Percentiles rank a stretch among this genome's conserved stretches.
phyloP scores from a whole-genome alignment of 2,888 invertebrate genomes.

The Philaethria dido region DNA sequence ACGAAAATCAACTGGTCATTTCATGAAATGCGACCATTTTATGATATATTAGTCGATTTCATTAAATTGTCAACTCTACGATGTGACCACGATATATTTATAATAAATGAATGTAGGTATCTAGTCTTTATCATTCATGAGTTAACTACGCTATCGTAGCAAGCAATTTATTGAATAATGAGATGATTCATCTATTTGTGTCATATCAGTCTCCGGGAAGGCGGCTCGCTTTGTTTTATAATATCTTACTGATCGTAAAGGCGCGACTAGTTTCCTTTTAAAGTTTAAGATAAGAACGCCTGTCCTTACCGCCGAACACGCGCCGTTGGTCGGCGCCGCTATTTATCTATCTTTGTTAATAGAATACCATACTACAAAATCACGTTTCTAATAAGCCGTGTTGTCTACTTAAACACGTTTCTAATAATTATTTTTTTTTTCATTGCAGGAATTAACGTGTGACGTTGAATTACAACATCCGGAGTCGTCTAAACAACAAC shows the following conservation, averaged over 20 bases:
- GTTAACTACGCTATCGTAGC: slow-evolving; percentile 38
- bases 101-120: slow-evolving; percentile 29
- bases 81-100: slow-evolving; percentile 1
- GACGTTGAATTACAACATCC: slow-evolving; percentile 94
- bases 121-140: slow-evolving; percentile 40
- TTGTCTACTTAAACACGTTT: neutral
- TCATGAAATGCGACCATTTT: no score
- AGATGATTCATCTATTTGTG: slow-evolving; percentile 57
- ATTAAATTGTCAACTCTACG: no score
- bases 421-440: neutral
- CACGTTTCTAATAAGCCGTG: slow-evolving; percentile 10
- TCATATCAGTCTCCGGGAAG: slow-evolving; percentile 52
- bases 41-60: no score
- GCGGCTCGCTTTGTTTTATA: slow-evolving; percentile 59
- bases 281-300: slow-evolving; percentile 70
- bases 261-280: slow-evolving; percentile 78
- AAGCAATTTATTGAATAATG: slow-evolving; percentile 46
- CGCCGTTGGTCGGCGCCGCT: slow-evolving; percentile 50
- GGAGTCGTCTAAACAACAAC: slow-evolving; percentile 87
- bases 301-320: slow-evolving; percentile 55
- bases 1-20: no score
- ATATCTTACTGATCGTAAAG: slow-evolving; percentile 68
- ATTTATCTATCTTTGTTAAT: slow-evolving; percentile 51
- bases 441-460: slow-evolving; percentile 91
- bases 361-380: slow-evolving; percentile 31